Evolutionary conservation across 2,797 vertebrate genomes (phyloP), one percentile per base, ranked within the genome.

Genomic region (Pogoniulus pusillus): DNA sequence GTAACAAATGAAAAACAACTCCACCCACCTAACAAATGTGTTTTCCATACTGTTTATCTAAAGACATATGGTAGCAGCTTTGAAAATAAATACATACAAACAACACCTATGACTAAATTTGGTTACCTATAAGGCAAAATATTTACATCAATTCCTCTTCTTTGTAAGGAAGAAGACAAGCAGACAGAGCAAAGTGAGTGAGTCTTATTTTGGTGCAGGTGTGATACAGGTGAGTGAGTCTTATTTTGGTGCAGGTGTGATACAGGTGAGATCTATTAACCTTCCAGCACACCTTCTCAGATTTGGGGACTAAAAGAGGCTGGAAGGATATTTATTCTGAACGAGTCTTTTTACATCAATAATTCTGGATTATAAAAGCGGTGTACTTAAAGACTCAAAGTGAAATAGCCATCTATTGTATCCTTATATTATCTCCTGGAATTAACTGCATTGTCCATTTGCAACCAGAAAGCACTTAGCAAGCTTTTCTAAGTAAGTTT

Each of bases 1-100:
- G 60, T 53, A n/a, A 81, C 6, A 55, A 88, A 53, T 32, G 65
- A 27, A 85, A 77, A 88, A 82, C 45, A 71, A 76, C 35, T 11
- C 55, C 68, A 86, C 86, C 89, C 57, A 93, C 95, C 20, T 79
- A 93, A 85, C 93, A 94, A 82, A 93, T 90, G 88, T 90, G 32
- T 82, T 90, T 89, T 89, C 59, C 59, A 30, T 54, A 68, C 22
- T 85, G 78, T 92, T 91, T 89, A 63, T 81, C 37, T 81, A 63
- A 81, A 83, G 43, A 83, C 93, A 95, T 91, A 95, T 90, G 82
- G 59, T 64, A 57, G 5, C 65, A 62, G 76, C 47, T 70, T 51
- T 78, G 32, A 32, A 90, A 84, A 80, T 60, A 94, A 85, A 81
- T 53, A 74, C 8, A 64, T 13, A 32, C 26, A 87, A 66, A 79